phyloP scores from a whole-genome alignment of 2,797 vertebrate species.

The Cyprinodon diabolis region DNA sequence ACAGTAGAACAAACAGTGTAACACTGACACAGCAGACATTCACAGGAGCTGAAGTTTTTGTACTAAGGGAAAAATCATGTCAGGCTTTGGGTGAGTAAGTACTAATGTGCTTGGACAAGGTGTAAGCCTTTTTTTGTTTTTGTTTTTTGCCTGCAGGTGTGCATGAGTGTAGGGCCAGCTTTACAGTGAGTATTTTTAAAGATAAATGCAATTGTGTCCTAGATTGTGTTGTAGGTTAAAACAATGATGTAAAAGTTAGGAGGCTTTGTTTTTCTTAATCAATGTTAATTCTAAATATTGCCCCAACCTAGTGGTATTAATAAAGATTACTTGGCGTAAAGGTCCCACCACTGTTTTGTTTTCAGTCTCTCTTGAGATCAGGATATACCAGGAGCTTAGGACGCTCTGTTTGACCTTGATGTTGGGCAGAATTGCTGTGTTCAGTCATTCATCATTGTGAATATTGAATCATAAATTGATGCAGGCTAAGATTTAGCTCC shows the following conservation, averaged over 20 bases:
- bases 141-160: not conserved
- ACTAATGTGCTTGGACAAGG: slow-evolving; percentile 28
- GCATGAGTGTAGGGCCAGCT: not conserved
- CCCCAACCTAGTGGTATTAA: too few species aligned
- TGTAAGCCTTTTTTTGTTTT: slow-evolving; percentile 14
- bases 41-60: slow-evolving; percentile 29
- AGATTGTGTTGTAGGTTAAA: not conserved
- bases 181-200: slow-evolving; percentile 2
- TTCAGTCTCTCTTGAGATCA: slow-evolving; percentile 11
- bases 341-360: slow-evolving; percentile 3
- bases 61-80: slow-evolving; percentile 39
- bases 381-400: not conserved
- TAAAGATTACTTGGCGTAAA: too few species aligned
- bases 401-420: slow-evolving; percentile 28
- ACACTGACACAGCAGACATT: slow-evolving; percentile 23
- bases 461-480: slow-evolving; percentile 49
- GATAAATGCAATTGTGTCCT: not conserved
- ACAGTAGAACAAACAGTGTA: slow-evolving; percentile 13
- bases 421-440: slow-evolving; percentile 26
- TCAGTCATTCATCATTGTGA: slow-evolving; percentile 41
- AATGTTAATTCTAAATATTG: not conserved
- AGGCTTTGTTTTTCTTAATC: not conserved
- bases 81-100: slow-evolving; percentile 19
- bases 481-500: slow-evolving; percentile 25
- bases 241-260: not conserved